Percentiles rank a stretch among this genome's conserved stretches.
These are phyloP conservation scores for Ypsolopha sequella DNA, from an alignment of 2,888 invertebrate species.

Conservation along the genomic window DNA sequence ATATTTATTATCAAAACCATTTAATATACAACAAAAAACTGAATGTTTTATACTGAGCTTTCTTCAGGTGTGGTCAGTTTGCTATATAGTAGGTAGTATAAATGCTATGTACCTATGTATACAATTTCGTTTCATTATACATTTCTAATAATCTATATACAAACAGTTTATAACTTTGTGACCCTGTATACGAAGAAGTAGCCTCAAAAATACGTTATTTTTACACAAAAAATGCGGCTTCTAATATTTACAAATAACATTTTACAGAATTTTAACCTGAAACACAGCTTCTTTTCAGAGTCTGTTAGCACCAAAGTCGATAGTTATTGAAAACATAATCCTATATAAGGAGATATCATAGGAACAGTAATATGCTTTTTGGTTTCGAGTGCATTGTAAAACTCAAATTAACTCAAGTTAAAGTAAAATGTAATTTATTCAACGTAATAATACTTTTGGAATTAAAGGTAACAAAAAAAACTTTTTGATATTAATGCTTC, in stretches of 20 bases:
- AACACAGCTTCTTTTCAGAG: slow-evolving; percentile 25
- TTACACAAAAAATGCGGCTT: slow-evolving; percentile 38
- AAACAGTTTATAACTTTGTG: slow-evolving; percentile 44
- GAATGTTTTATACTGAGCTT: slow-evolving; percentile 49
- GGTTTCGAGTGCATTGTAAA: too few relatives aligned
- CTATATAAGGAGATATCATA: too few relatives aligned
- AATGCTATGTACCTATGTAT: slow-evolving; percentile 35
- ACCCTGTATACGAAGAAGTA: slow-evolving; percentile 52
- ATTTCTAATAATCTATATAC: slow-evolving; percentile 33
- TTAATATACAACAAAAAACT: slow-evolving; percentile 14
- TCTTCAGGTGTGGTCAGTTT: slow-evolving; percentile 57
- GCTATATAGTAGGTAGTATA: slow-evolving; percentile 23
- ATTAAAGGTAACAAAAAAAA: too few relatives aligned
- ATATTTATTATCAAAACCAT: slow-evolving; percentile 9
- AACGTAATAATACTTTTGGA: too few relatives aligned
- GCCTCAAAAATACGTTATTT: slow-evolving; percentile 44
- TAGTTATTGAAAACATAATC: too few relatives aligned
- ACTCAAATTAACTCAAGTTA: too few relatives aligned
- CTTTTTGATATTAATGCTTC: too few relatives aligned
- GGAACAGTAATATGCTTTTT: too few relatives aligned
- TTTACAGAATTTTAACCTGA: slow-evolving; percentile 18
- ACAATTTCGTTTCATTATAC: slow-evolving; percentile 17
- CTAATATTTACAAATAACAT: slow-evolving; percentile 29
- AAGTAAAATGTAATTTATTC: too few relatives aligned
- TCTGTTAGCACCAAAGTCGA: slow-evolving; percentile 44